A percentile compares a stretch with the other conserved stretches of the same genome.
Evolutionary conservation across 2,888 invertebrate species (phyloP).

Genomic region (Diarsia rubi): DNA sequence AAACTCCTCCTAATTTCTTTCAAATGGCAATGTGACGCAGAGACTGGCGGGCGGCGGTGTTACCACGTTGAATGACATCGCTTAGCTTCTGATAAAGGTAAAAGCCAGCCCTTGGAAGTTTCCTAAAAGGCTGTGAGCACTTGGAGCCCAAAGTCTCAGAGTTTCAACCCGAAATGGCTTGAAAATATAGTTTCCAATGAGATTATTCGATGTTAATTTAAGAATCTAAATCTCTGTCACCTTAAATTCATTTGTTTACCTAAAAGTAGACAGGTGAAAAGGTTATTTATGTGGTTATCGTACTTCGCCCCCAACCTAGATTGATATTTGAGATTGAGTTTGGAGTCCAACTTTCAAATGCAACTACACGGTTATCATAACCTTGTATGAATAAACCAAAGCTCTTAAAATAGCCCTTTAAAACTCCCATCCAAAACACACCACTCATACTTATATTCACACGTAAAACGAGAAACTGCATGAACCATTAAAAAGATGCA

Average conservation of each 20-base stretch:
- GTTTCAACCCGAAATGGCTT: background rate
- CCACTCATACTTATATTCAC: background rate
- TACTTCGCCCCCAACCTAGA: background rate
- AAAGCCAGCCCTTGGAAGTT: too few relatives aligned
- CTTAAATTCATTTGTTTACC: background rate
- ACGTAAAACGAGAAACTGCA: background rate
- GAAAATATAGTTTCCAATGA: background rate
- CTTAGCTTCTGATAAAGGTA: background rate
- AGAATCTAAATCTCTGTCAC: background rate
- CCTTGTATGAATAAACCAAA: background rate
- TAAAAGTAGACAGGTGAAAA: background rate
- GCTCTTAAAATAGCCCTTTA: background rate
- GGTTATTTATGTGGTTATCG: too few relatives aligned
- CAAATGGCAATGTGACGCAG: background rate
- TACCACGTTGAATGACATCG: background rate
- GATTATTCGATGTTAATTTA: background rate
- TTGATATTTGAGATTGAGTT: background rate
- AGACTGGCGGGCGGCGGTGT: background rate
- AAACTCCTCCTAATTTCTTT: background rate
- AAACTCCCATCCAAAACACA: background rate
- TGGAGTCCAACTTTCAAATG: background rate
- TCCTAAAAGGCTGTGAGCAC: background rate
- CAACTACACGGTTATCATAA: conserved; percentile 8
- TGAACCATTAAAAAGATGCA: conserved; percentile 37
- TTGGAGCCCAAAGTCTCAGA: background rate